Conservation (phyloP, 1,140 invertebrate genomes). For the Drosophila trapezifrons region DNA sequence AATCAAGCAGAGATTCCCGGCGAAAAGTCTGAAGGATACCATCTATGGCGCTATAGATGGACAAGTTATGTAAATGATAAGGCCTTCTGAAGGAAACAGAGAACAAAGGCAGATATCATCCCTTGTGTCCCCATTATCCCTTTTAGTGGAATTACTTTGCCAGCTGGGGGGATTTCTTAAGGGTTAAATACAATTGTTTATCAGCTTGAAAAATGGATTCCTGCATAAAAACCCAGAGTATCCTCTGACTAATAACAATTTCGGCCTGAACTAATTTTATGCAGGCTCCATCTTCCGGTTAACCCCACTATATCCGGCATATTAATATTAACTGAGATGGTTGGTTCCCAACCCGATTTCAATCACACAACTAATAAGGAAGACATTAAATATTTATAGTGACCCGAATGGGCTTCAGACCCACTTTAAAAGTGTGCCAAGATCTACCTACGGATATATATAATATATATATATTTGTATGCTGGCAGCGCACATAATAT, state of each 20-base stretch:
- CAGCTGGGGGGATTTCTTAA: too few relatives aligned
- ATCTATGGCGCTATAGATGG: not conserved
- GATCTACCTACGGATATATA: not conserved
- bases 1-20: slow-evolving; percentile 17
- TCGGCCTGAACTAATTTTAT: too few relatives aligned
- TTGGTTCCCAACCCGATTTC: not conserved
- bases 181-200: too few relatives aligned
- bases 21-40: not conserved
- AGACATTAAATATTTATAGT: slow-evolving; percentile 30
- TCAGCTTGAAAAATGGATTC: too few relatives aligned
- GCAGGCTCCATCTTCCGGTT: too few relatives aligned
- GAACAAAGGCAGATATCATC: not conserved
- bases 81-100: not conserved
- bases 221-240: too few relatives aligned
- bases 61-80: slow-evolving; percentile 7
- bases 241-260: too few relatives aligned
- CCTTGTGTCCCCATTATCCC: not conserved
- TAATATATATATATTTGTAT: not conserved
- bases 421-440: slow-evolving; percentile 15
- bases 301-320: not conserved
- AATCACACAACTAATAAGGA: slow-evolving; percentile 27
- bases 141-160: slow-evolving; percentile 7
- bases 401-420: not conserved
- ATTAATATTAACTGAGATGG: slow-evolving; percentile 4
- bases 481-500: not conserved